Evolutionary conservation across 2,888 invertebrate genomes (phyloP), one percentile per base, ranked within the genome.

Genomic region (Timema podura): DNA sequence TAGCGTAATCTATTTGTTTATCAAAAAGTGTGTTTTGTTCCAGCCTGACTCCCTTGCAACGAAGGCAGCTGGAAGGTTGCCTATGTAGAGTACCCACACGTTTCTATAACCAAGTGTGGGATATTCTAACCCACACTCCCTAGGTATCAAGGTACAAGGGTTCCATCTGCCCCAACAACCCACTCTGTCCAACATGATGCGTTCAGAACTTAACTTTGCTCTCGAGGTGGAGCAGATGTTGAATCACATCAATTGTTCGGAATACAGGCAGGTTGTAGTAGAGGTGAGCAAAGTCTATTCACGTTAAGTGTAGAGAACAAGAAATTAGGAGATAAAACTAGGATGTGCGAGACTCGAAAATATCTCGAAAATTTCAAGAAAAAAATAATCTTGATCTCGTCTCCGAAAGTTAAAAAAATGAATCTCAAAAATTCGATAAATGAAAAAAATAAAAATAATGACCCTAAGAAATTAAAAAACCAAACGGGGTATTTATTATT

Each of bases 51-150:
- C 89, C 93, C 0, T 83, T 95, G 67, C 94, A 97, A 80, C 88
- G 92, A 66, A 87, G 98, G 44, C 93, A 93, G 80, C 85, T 99
- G 65, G 97, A 98, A 82, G 99, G 99, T 0, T 96, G 97, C 76
- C 84, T 99, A 61, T 97, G 97, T 78, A 88, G 98, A 69, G 98
- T 98, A 5, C 99, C 99, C 0, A 87, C 89, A 77, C 91, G 93
- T 77, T 98, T 99, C 83, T 98, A 98, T 79, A 91, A 93, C 77
- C 90, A 93, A 82, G 96, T 98, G 0, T 99, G 98, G 98, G 93
- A 96, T 80, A 93, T 99, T 71, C 84, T 99, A 74, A 85, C 91
- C 73, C 87, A 94, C 73, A 95, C 96, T 0, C 92, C 95, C 88
- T 91, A 77, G 98, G 98, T 49, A 91, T 99, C 70, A 87, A 89